These are phyloP conservation scores for Cricetomys ansorgei DNA, from an alignment of 2,113 vertebrate species.

Conservation along the genomic window DNA sequence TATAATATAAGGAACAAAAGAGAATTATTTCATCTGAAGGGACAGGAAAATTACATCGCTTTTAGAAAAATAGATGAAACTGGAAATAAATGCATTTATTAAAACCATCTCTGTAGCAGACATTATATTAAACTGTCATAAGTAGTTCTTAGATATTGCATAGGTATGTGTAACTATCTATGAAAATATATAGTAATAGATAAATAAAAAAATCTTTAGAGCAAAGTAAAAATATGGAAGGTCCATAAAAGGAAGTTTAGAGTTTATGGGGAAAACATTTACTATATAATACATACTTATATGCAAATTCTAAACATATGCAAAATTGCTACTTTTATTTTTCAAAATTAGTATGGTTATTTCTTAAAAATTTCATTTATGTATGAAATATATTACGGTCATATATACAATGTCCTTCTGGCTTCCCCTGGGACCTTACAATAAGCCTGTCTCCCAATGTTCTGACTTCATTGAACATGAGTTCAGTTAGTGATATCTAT, in stretches of 20 bases:
- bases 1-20: not conserved
- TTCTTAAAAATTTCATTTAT: too few relatives aligned
- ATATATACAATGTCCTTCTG: not conserved
- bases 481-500: not conserved
- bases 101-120: not conserved
- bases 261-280: not conserved
- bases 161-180: not conserved
- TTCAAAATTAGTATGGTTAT: not conserved
- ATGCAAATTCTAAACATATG: not conserved
- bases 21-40: not conserved
- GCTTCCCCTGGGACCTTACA: not conserved
- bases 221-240: not conserved
- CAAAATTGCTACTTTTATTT: not conserved
- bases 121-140: not conserved
- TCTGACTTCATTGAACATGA: not conserved
- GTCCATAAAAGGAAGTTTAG: not conserved
- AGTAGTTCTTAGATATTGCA: not conserved
- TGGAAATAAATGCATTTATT: not conserved
- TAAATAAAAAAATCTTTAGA: not conserved
- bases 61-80: not conserved
- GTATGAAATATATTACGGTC: too few relatives aligned
- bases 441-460: not conserved
- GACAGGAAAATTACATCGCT: rapidly evolving
- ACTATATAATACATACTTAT: not conserved
- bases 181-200: not conserved